A percentile compares a stretch with the other conserved stretches of the same genome.
phyloP scores from a whole-genome alignment of 2,797 vertebrate genomes.

The Lepidocolaptes lacrymiger region DNA sequence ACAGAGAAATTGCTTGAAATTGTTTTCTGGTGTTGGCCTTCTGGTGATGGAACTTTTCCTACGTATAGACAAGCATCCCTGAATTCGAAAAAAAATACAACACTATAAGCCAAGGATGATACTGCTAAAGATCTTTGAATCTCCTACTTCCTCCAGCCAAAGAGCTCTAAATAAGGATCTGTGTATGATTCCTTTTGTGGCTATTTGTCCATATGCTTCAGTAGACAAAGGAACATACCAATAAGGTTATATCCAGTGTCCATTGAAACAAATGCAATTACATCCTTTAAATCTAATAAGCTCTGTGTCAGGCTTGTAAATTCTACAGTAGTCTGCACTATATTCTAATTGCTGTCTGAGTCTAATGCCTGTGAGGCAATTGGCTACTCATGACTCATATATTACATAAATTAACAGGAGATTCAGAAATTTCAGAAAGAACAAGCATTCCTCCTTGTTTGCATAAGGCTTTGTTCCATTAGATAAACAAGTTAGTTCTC shows the following conservation, averaged over 20 bases:
- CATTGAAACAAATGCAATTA: conserved; percentile 27
- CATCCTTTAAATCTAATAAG: conserved; percentile 4
- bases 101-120: neutral
- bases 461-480: neutral
- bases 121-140: neutral
- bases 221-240: neutral
- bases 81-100: neutral
- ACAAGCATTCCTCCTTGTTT: neutral
- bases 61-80: neutral
- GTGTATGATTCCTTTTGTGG: neutral
- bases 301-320: conserved; percentile 4
- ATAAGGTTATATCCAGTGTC: neutral
- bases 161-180: neutral
- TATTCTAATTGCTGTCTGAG: conserved; percentile 28
- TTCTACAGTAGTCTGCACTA: conserved; percentile 36
- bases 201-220: neutral
- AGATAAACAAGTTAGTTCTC: neutral
- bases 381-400: neutral
- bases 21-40: neutral
- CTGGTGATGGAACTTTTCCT: neutral
- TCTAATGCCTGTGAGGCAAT: conserved; percentile 12
- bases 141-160: neutral
- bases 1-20: neutral
- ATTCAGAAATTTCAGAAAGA: neutral
- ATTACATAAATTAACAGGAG: neutral